Conservation (phyloP, 2,888 invertebrate genomes). For the Mesoligia furuncula region DNA sequence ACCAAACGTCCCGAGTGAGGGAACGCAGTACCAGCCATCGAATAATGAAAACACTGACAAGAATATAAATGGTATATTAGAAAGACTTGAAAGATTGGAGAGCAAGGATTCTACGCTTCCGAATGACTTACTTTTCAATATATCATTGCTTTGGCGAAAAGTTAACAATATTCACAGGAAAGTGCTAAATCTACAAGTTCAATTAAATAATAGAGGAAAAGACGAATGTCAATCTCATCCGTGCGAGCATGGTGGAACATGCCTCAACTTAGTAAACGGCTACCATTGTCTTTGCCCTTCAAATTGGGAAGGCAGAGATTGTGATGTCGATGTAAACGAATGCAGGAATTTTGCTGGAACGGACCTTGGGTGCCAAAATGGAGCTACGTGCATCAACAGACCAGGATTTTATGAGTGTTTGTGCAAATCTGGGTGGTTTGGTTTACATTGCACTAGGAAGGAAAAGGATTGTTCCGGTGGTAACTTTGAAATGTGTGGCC, state of each 20-base stretch:
- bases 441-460: constrained; percentile 95
- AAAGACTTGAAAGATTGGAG: constrained; percentile 79
- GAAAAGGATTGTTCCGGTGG: constrained; percentile 93
- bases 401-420: constrained; percentile 95
- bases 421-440: constrained; percentile 95
- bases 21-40: constrained; percentile 50
- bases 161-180: constrained; percentile 79
- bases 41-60: constrained; percentile 62
- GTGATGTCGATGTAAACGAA: constrained; percentile 96
- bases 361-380: constrained; percentile 97
- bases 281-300: constrained; percentile 94
- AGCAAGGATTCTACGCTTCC: constrained; percentile 63
- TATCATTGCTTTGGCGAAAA: constrained; percentile 75
- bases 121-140: constrained; percentile 70
- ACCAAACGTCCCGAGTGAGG: constrained; percentile 78
- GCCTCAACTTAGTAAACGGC: constrained; percentile 93
- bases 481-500: constrained; percentile 95
- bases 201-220: constrained; percentile 83
- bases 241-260: constrained; percentile 96
- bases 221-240: constrained; percentile 94
- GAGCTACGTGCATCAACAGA: constrained; percentile 95
- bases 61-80: constrained; percentile 71
- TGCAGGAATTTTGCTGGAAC: constrained; percentile 95
- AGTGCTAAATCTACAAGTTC: constrained; percentile 83
- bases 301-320: constrained; percentile 93